These are phyloP conservation scores for Eurytoma adleriae DNA, from an alignment of 2,888 invertebrate species.

Conservation along the genomic window DNA sequence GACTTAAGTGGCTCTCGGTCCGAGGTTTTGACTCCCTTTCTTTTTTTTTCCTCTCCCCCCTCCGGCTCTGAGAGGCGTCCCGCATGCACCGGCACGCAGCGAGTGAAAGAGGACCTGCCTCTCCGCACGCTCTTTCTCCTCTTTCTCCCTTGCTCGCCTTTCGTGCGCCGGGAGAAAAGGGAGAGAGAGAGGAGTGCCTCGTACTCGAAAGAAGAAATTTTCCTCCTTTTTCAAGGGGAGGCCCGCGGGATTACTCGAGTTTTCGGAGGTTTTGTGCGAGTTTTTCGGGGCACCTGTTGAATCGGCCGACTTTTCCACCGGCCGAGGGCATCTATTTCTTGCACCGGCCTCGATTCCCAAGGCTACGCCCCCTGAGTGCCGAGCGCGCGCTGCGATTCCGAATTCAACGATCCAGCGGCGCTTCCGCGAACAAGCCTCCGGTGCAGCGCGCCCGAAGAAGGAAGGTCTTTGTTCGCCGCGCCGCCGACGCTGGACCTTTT, in stretches of 20 bases:
- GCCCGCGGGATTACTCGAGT: neutral
- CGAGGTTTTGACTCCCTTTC: constrained; percentile 50
- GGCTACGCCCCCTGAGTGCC: too few species aligned
- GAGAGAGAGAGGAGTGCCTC: neutral
- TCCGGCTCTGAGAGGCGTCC: neutral
- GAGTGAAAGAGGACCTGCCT: neutral
- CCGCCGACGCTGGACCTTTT: constrained; percentile 9
- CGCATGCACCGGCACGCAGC: neutral
- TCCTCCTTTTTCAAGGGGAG: neutral
- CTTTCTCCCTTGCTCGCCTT: neutral
- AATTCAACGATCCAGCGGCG: too few species aligned
- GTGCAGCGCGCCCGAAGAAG: too few species aligned
- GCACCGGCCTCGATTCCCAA: too few species aligned
- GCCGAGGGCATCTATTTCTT: too few species aligned
- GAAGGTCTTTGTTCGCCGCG: neutral
- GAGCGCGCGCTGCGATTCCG: too few species aligned
- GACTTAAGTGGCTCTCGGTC: constrained; percentile 65
- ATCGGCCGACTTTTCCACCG: neutral
- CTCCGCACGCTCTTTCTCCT: neutral
- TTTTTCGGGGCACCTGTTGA: constrained; percentile 12
- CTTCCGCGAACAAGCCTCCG: too few species aligned
- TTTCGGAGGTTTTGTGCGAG: constrained; percentile 1
- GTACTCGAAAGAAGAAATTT: neutral
- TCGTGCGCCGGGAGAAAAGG: neutral
- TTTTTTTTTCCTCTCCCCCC: constrained; percentile 8